Conservation (phyloP, 92 coral and sea anemone genomes). For the Blastomussa wellsi region DNA sequence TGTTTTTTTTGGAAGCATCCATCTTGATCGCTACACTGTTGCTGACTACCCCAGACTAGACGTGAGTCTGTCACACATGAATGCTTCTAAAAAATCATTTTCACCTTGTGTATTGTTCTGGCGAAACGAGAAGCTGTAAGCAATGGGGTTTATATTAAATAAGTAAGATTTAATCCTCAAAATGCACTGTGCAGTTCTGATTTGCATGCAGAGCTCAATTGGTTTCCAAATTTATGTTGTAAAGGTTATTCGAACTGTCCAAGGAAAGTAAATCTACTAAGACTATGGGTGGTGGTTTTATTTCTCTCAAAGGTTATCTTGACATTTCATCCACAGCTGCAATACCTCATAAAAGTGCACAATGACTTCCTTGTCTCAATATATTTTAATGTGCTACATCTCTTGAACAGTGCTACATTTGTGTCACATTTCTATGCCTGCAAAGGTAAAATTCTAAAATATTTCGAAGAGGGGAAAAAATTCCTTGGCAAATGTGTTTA, state of each 20-base stretch:
- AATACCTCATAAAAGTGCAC: not conserved
- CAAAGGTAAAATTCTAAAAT: not conserved
- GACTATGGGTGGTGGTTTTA: not conserved
- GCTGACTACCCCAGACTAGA: not conserved
- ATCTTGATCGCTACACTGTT: not conserved
- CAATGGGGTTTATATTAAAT: not conserved
- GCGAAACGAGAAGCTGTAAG: not conserved
- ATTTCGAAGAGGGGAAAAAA: not conserved
- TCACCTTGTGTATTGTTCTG: not conserved
- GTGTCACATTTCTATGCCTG: not conserved
- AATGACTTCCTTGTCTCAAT: not conserved
- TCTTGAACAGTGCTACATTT: not conserved
- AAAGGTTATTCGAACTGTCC: not conserved
- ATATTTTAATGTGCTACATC: not conserved
- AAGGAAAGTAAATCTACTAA: not conserved
- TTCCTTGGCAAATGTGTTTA: not conserved
- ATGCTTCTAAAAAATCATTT: not conserved
- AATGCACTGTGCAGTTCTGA: conserved; percentile 3
- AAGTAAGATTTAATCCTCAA: conserved; percentile 4
- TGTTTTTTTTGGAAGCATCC: not conserved
- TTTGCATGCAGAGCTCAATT: conserved; percentile 13
- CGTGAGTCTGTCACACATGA: conserved; percentile 27
- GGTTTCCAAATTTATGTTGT: not conserved
- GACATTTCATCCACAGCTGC: not conserved
- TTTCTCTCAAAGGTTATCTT: conserved; percentile 7